Base-by-base conservation (phyloP, 2,888 invertebrate species). In the Xestobium rufovillosum region DNA sequence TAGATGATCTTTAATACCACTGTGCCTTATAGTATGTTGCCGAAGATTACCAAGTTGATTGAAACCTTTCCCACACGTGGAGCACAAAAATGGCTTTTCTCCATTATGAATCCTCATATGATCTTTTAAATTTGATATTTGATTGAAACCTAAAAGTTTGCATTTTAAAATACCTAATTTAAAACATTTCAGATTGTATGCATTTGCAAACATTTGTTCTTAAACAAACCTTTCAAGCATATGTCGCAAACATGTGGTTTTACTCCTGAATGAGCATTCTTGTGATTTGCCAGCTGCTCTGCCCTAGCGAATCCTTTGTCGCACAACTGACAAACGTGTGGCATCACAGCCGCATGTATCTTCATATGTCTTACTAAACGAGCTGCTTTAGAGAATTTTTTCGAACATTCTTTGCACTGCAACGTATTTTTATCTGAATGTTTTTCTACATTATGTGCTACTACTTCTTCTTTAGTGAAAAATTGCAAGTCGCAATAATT, bases 161-260 rank as follows among this genome's bases (percentile, higher is more conserved):
- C n/a, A n/a, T n/a, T n/a, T n/a, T n/a, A n/a, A n/a, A n/a, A n/a
- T n/a, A n/a, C n/a, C n/a, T n/a, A n/a, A n/a, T n/a, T n/a, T n/a
- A n/a, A n/a, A n/a, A n/a, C n/a, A n/a, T n/a, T n/a, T n/a, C n/a
- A n/a, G n/a, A n/a, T n/a, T n/a, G n/a, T 12, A 13, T 12, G 13
- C n/a, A 29, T 29, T 12, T 13, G 9, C 13, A 14, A 31, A 14
- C n/a, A 3, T 13, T 26, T 36, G 13, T 3, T n/a, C 11, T 9
- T n/a, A 11, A n/a, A 19, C 69, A 41, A 43, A 63, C 63, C 72
- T 72, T 77, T 77, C 39, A 65, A 67, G 56, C 76, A 77, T 49
- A 71, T 69, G 17, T 69, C 64, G 54, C 78, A 78, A 10, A 67
- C 62, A 53, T 76, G 71, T 3, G 72, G 70, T 51, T 76, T 78